phyloP scores from a whole-genome alignment of 2,888 invertebrate genomes.

The Eupithecia subumbrata region DNA sequence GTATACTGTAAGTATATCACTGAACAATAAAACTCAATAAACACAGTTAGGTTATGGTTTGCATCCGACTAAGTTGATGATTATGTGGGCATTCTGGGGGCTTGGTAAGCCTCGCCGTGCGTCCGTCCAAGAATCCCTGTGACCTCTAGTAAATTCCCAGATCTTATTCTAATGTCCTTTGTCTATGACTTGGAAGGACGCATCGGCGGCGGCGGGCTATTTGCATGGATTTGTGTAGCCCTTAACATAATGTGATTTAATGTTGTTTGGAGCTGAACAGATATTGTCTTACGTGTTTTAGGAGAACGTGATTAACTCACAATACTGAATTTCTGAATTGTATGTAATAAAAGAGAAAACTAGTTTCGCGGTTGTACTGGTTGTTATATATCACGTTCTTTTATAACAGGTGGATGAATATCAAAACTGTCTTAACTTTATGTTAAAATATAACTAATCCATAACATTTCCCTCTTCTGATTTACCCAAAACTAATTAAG shows the following conservation, averaged over 20 bases:
- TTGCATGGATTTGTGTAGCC: conserved; percentile 77
- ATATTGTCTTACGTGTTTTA: conserved; percentile 59
- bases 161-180: neutral
- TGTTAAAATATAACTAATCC: conserved; percentile 81
- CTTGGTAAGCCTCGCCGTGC: conserved; percentile 56
- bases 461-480: conserved; percentile 84
- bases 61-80: conserved; percentile 48
- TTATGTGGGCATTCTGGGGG: conserved; percentile 50
- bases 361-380: neutral
- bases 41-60: conserved; percentile 74
- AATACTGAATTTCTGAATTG: neutral
- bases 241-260: conserved; percentile 73
- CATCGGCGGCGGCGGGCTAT: conserved; percentile 60
- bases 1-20: conserved; percentile 84
- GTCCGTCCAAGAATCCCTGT: conserved; percentile 12
- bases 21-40: conserved; percentile 83
- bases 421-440: conserved; percentile 57
- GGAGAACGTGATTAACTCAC: conserved; percentile 56
- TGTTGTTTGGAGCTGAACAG: conserved; percentile 57
- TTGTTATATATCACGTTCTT: conserved; percentile 56
- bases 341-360: neutral
- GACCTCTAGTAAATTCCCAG: neutral
- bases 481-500: conserved; percentile 83
- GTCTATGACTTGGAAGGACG: conserved; percentile 22
- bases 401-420: conserved; percentile 59